phyloP scores from a whole-genome alignment of 2,113 vertebrate species.

The Plecotus auritus region DNA sequence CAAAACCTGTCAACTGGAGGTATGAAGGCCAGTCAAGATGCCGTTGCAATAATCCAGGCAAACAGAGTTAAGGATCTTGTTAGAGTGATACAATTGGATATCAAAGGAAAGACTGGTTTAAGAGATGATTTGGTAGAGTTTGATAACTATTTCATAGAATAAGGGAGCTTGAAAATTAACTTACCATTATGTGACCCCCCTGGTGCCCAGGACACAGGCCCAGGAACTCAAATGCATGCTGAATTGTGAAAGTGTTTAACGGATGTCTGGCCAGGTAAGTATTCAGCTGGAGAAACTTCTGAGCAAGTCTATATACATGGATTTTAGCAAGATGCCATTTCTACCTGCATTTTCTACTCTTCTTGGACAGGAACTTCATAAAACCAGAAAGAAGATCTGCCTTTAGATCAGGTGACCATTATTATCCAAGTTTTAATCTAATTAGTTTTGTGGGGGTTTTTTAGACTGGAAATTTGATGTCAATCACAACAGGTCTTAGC shows the following conservation, averaged over 20 bases:
- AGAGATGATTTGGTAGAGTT: neutral
- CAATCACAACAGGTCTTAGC: constrained; percentile 11
- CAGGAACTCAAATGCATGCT: neutral
- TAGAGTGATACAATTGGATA: neutral
- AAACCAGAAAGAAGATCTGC: neutral
- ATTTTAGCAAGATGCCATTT: neutral
- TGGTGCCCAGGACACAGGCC: neutral
- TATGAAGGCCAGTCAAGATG: neutral
- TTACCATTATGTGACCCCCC: neutral
- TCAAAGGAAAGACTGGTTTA: neutral
- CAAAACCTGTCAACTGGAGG: neutral
- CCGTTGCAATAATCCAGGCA: neutral
- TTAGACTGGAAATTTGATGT: constrained; percentile 36
- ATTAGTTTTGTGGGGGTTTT: neutral
- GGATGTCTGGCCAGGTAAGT: neutral
- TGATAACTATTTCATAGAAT: neutral
- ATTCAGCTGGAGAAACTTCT: neutral
- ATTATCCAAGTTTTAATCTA: constrained; percentile 51
- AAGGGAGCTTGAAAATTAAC: neutral
- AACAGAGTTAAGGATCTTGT: neutral
- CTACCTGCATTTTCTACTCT: neutral
- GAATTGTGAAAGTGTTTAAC: neutral
- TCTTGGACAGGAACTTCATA: neutral
- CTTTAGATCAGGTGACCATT: neutral
- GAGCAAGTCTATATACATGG: neutral